Evolutionary conservation across 2,113 vertebrate genomes (phyloP).

Genomic region (Formicarius rufipectus): DNA sequence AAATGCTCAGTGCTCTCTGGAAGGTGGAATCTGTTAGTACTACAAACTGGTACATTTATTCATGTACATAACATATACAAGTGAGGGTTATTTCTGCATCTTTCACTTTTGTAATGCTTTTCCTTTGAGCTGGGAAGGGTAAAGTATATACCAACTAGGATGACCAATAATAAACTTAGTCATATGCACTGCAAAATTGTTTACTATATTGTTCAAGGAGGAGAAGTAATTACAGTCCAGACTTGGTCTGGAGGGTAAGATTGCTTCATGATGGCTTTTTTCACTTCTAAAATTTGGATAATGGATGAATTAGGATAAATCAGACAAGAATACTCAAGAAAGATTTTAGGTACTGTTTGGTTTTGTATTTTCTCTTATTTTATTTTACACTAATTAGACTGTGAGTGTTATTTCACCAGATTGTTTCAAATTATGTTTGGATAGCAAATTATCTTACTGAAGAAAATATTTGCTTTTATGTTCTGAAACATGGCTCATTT

Average conservation of each 20-base stretch:
- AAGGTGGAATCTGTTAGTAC: not conserved
- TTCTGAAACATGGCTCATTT: not conserved
- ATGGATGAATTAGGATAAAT: not conserved
- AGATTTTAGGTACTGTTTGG: not conserved
- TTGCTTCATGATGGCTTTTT: not conserved
- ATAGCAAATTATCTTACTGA: constrained; percentile 27
- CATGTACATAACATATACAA: not conserved
- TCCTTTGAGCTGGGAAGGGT: not conserved
- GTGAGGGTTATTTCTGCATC: not conserved
- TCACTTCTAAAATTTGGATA: not conserved
- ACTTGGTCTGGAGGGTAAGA: not conserved
- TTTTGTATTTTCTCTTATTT: not conserved
- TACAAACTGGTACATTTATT: not conserved
- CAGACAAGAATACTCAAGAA: not conserved
- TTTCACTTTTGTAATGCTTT: not conserved
- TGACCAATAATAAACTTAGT: not conserved
- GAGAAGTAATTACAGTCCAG: not conserved
- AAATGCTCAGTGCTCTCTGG: not conserved
- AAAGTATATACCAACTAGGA: not conserved
- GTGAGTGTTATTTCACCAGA: constrained; percentile 2
- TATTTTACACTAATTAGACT: not conserved
- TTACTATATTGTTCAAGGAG: not conserved
- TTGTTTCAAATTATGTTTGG: constrained; percentile 31
- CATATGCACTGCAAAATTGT: not conserved
- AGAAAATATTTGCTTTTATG: constrained; percentile 50